Base-by-base conservation (phyloP, 2,888 invertebrate species). In the Ypsolopha sequella region DNA sequence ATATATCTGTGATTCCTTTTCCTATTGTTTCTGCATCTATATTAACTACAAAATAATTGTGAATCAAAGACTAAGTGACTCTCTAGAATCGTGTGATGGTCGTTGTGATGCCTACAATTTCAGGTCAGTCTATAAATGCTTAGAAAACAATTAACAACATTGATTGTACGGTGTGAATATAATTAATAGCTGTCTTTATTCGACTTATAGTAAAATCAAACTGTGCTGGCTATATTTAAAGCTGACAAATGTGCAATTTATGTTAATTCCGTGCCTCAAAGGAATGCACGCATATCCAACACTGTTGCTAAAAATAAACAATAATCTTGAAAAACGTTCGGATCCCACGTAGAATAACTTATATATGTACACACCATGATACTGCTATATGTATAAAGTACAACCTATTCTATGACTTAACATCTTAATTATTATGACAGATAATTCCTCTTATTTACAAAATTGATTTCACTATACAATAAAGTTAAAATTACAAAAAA, bases 371-470 rank as follows among this genome's bases (percentile, higher is more conserved):
- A 78, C 77, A 81, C 68, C 65, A 58, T 74, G 76, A 71, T 75
- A 75, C 73, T 73, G 68, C 64, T 76, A 68, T 76, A n/a, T n/a
- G n/a, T n/a, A 71, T 74, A 76, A 79, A 80, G 66, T 82, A 82
- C 70, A 75, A 68, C 76, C 80, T 84, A 85, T 70, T 56, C 80
- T 81, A 82, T 81, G 81, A 84, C 85, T 84, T 80, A 82, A 76
- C 75, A 74, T 75, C 74, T 13, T 39, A n/a, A 76, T 80, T 85
- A 86, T 84, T 84, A 85, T 85, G 86, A 80, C 82, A 84, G 76
- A 85, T 84, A 84, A 73, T 85, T 80, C 63, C 77, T 86, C 86
- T 86, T 86, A 86, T 86, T 76, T 86, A 86, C 86, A 86, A 24
- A 73, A 76, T 53, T 47, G 46, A 53, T 56, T 81, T 78, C 61